Conservation (phyloP, 2,888 invertebrate genomes). For the Chaetoderma sp. region DNA sequence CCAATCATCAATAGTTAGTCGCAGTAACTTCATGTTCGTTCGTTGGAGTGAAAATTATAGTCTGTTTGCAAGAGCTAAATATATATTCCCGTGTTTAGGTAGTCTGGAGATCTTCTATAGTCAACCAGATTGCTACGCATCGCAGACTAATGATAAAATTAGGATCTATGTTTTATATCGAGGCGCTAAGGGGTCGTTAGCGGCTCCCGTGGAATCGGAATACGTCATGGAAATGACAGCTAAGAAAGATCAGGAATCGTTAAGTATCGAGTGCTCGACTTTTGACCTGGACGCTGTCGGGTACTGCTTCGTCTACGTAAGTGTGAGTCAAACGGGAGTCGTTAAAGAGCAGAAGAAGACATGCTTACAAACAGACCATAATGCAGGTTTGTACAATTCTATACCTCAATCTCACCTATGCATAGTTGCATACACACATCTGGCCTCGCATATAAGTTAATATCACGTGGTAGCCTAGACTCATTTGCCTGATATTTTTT, state of each 20-base stretch:
- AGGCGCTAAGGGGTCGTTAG: conserved; percentile 46
- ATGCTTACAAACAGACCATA: conserved; percentile 51
- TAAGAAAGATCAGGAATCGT: conserved; percentile 39
- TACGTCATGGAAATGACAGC: conserved; percentile 49
- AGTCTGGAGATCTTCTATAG: conserved; percentile 45
- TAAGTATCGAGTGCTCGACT: conserved; percentile 46
- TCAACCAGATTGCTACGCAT: conserved; percentile 51
- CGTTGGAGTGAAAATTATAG: conserved; percentile 49
- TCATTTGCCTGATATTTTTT: too few species aligned
- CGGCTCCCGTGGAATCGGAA: conserved; percentile 46
- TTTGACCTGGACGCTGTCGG: conserved; percentile 51
- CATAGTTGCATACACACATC: not conserved
- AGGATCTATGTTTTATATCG: conserved; percentile 49
- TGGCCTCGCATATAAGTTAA: too few species aligned
- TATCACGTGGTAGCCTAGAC: too few species aligned
- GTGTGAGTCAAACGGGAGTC: conserved; percentile 44
- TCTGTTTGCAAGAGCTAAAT: conserved; percentile 33
- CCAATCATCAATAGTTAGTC: conserved; percentile 39
- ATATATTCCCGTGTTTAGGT: conserved; percentile 52
- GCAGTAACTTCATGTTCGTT: conserved; percentile 50
- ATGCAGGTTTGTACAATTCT: conserved; percentile 47
- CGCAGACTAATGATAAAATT: conserved; percentile 46
- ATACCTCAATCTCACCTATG: not conserved
- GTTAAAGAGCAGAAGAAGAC: conserved; percentile 52
- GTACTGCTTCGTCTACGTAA: conserved; percentile 62